Evolutionary conservation across 2,113 vertebrate genomes (phyloP), one percentile per base, ranked within the genome.

Genomic region (Rana temporaria): DNA sequence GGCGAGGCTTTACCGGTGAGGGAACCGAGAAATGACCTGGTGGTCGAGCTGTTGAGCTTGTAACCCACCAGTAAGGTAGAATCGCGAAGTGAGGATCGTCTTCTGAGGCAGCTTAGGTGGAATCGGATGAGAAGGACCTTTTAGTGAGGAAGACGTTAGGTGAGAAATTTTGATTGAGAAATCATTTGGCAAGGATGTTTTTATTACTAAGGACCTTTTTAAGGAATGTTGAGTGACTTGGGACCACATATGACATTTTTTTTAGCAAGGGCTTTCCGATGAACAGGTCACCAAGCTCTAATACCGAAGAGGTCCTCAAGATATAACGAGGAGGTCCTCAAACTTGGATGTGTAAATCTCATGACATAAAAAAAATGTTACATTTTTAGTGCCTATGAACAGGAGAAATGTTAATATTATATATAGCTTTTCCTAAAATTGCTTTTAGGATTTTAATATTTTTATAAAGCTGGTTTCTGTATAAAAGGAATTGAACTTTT

Each of bases 381-480:
- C 84, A 88, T 89, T 88, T 88, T 85, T 85, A 88, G 90, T 90
- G 89, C 91, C 91, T 88, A 84, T 84, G 72, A 72, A 85, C 80
- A 85, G 87, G 79, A 84, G 87, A 90, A 86, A 65, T 89, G 88
- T 91, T 88, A 86, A 93, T 88, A 81, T 88, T 75, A 69, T 48
- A 48, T 48, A 48, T 83, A 89, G 85, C 79, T 86, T 89, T 94
- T 80, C 89, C 88, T 38, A 74, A 85, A 89, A 60, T 26, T 16
- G 55, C 71, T 68, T 83, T 83, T 75, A 75, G 63, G 71, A 11
- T 75, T 76, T 83, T 83, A 67, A 67, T 83, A 83, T 83, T 83
- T 83, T 83, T 83, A 68, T 83, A 83, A 73, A 59, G 63, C 64
- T 48, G 53, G 9, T 18, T 74, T 76, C 81, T 30, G 56, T 62